Base-by-base conservation (phyloP, 2,797 vertebrate genomes). In the Pantherophis alleghaniensis region DNA sequence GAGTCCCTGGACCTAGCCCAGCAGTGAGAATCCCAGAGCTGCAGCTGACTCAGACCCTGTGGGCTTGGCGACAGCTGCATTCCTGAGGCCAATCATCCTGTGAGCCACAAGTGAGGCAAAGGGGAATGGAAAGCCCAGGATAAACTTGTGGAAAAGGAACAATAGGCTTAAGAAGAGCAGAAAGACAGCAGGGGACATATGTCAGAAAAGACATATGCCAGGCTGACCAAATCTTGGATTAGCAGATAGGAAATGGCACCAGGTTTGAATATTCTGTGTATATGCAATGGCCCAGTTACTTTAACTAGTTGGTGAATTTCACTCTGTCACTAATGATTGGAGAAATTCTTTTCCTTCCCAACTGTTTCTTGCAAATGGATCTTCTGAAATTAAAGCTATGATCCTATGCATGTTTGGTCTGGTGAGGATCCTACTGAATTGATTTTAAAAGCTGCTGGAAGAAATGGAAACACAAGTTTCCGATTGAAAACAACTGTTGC, bases 61-160 rank as follows among this genome's bases (percentile, higher is more conserved):
- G 47, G 83, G 91, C 20, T 51, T 6, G 92, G 90, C 57, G 59
- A 47, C 20, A 59, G 86, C 66, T 53, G 28, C 91, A 92, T 94
- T 93, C 94, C 92, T 59, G 86, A 92, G 86, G 63, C 32, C 28
- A 90, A 66, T 92, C 92, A 93, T 63, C 56, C 20, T 32, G 60
- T 47, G 59, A 56, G 20, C 12, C 3, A 66, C 24, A 66, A 79
- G 24, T 18, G 56, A 74, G 55, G 7, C 13, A n/a, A 69, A 86
- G 6, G 12, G 86, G 53, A 20, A 51, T 0, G 51, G 79, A n/a
- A 86, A 13, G 63, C 32, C 20, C n/a, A 12, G 66, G 28, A 18
- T 22, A 16, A n/a, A 42, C n/a, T 22, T 47, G 37, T 83, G 37
- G 1, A 7, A 57, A 66, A 91, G 20, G 53, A n/a, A 26, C 18